Base-by-base conservation (phyloP, 1,140 invertebrate species). In the Lethrus apterus region DNA sequence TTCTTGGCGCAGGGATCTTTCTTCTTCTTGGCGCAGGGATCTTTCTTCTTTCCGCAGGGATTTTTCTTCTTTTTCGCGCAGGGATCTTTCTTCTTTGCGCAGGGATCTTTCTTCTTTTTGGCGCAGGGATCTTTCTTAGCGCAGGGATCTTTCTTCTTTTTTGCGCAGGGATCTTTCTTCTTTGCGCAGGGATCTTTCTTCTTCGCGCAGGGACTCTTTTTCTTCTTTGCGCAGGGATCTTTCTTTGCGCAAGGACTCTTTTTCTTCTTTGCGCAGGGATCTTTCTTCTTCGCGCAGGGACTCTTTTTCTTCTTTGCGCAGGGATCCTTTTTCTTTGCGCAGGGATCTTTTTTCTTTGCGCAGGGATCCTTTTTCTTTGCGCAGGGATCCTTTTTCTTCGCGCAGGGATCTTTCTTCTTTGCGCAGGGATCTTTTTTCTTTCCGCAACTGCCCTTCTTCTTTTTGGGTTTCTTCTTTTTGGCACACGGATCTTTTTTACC, bases 351-450 rank as follows among this genome's bases (percentile, higher is more conserved):
- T 1, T 34, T 45, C 11, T 4, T 4, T 3, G 19, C 20, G 19
- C 48, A 50, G 14, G 51, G 44, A 41, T 55, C 54, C 18, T 45
- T 20, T 34, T 50, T 53, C 13, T 53, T 52, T 32, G 44, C 44
- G 17, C 51, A 50, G 2, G 47, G 20, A 34, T 48, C 46, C 11
- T 43, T 21, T 24, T 34, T 31, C 15, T 24, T 21, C 13, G 13
- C n/a, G 13, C 24, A 5, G n/a, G 26, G 11, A 11, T 23, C 30
- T 38, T 42, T 17, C 18, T 42, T 46, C 17, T 1, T 10, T 14
- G 18, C 33, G 11, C 33, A 34, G 1, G 32, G 32, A 7, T 33
- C n/a, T 15, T 11, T 14, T 33, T 33, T 33, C 8, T 2, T 3
- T 13, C 3, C 13, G 11, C 10, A 32, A 15, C 19, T n/a, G 21